Conservation (phyloP, 2,113 vertebrate species). For the Elgaria multicarinata region DNA sequence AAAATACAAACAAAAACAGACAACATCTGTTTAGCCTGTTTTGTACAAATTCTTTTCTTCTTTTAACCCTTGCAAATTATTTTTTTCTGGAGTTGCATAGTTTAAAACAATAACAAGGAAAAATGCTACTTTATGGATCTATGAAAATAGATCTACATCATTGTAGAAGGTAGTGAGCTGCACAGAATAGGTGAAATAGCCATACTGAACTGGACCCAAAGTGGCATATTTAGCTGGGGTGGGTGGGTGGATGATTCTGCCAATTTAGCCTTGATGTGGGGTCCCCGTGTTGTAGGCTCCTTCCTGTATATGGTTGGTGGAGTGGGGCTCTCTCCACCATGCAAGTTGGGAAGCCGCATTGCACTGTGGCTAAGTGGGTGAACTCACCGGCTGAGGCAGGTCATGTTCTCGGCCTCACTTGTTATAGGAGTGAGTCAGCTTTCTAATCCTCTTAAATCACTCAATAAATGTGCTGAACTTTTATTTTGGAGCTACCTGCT, state of each 20-base stretch:
- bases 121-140: not conserved
- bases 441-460: not conserved
- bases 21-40: no score
- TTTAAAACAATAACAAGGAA: not conserved
- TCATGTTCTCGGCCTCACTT: not conserved
- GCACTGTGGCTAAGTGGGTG: not conserved
- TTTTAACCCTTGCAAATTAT: not conserved
- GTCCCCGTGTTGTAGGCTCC: not conserved
- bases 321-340: not conserved
- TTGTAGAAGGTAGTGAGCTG: not conserved
- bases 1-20: no score
- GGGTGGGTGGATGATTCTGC: not conserved
- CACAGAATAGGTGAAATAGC: not conserved
- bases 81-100: not conserved
- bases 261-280: not conserved
- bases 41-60: not conserved
- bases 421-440: no score
- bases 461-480: not conserved
- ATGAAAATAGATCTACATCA: not conserved
- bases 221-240: not conserved
- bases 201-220: not conserved
- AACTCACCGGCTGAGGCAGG: not conserved
- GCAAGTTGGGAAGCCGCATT: not conserved
- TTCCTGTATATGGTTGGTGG: not conserved
- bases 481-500: not conserved